Percentiles rank a stretch among this genome's conserved stretches.
phyloP scores from a whole-genome alignment of 2,888 invertebrate species.

The Uropetala carovei region DNA sequence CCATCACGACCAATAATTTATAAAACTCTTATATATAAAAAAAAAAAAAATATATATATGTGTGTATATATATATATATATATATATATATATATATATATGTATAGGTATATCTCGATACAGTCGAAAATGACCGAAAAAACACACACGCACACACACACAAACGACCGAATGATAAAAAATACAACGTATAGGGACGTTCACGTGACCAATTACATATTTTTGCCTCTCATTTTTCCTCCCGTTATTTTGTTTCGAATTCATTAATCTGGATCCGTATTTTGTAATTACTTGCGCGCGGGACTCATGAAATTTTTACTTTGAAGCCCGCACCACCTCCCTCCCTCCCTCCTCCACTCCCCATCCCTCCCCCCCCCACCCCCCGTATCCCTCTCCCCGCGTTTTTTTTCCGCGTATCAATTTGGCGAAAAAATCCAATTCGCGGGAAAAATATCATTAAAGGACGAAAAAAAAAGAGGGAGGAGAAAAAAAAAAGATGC shows the following conservation, averaged over 20 bases:
- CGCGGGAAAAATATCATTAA: slow-evolving; percentile 64
- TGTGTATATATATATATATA: background rate
- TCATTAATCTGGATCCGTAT: slow-evolving; percentile 60
- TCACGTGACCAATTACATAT: slow-evolving; percentile 50
- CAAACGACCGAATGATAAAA: background rate
- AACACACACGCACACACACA: no score
- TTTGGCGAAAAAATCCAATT: slow-evolving; percentile 63
- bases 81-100: background rate
- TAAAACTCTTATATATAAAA: no score
- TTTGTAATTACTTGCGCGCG: slow-evolving; percentile 60
- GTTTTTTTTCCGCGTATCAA: slow-evolving; percentile 52
- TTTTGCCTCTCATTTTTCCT: slow-evolving; percentile 30
- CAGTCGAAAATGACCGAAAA: background rate
- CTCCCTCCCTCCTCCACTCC: no score
- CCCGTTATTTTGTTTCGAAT: slow-evolving; percentile 63
- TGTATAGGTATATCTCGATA: background rate
- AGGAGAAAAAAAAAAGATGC: slow-evolving; percentile 48
- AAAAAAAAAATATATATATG: background rate
- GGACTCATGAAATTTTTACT: slow-evolving; percentile 63
- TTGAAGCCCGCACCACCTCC: slow-evolving; percentile 37
- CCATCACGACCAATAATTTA: no score
- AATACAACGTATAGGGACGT: background rate
- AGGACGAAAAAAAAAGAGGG: slow-evolving; percentile 1
- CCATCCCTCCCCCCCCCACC: no score
- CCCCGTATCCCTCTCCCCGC: no score